phyloP scores from a whole-genome alignment of 30 jellyfish, hydroid and myxozoan species.

The Aurelia coerulea region DNA sequence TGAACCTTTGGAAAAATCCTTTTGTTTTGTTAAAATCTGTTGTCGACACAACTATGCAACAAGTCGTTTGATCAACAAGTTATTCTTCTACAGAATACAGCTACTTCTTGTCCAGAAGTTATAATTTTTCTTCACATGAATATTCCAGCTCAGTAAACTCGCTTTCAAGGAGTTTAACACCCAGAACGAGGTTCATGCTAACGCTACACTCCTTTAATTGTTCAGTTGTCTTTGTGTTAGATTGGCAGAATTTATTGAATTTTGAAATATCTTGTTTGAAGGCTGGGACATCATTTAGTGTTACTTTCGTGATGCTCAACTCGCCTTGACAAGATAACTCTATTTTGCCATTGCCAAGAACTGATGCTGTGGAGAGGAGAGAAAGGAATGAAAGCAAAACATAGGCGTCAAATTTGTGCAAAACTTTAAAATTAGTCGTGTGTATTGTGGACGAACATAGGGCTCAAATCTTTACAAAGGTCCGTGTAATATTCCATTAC shows the following conservation, averaged over 20 bases:
- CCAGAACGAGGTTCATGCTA: slow-evolving; percentile 14
- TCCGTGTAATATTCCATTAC: too few species aligned
- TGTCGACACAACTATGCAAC: too few species aligned
- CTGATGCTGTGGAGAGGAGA: slow-evolving; percentile 15
- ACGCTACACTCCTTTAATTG: slow-evolving; percentile 19
- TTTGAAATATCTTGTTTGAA: neutral
- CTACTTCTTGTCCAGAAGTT: neutral
- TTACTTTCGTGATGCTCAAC: slow-evolving; percentile 2
- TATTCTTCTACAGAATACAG: too few species aligned
- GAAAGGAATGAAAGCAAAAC: too few species aligned
- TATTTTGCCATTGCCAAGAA: slow-evolving; percentile 35
- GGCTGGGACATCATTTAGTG: slow-evolving; percentile 16
- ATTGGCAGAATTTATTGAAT: slow-evolving; percentile 13
- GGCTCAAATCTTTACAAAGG: too few species aligned
- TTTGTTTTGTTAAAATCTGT: too few species aligned
- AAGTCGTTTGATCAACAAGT: too few species aligned
- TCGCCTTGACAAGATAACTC: slow-evolving; percentile 52
- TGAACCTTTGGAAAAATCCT: too few species aligned
- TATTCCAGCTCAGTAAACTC: slow-evolving; percentile 40
- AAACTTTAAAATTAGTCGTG: too few species aligned
- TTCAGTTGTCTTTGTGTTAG: neutral
- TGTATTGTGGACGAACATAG: too few species aligned
- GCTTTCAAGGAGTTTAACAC: neutral
- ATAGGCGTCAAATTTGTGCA: too few species aligned
- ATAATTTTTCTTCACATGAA: slow-evolving; percentile 27